phyloP scores from a whole-genome alignment of 1,140 invertebrate genomes.

The Glomeris maerens region DNA sequence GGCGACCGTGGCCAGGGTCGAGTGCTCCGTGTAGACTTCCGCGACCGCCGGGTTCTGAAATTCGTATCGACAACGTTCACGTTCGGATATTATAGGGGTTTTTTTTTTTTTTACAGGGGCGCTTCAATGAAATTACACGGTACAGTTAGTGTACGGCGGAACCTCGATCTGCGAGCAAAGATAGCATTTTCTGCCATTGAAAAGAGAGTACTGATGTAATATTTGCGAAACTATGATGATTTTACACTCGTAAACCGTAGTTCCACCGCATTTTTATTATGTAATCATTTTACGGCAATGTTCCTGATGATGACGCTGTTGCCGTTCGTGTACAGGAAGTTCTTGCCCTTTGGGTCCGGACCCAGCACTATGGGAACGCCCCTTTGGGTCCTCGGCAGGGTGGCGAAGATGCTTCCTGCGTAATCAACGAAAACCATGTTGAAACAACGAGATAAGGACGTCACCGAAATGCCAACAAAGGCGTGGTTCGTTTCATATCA shows the following conservation, averaged over 20 bases:
- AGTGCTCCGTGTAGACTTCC: slow-evolving; percentile 96
- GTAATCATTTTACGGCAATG: slow-evolving; percentile 83
- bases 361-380: slow-evolving; percentile 86
- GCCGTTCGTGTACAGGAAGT: slow-evolving; percentile 93
- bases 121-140: no score
- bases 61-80: no score
- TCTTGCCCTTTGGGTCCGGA: slow-evolving; percentile 91
- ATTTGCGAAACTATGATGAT: no score
- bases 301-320: slow-evolving; percentile 95
- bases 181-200: no score
- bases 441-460: not conserved
- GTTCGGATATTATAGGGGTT: no score
- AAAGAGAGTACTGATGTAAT: no score
- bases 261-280: no score
- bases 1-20: slow-evolving; percentile 82
- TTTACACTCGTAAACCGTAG: no score
- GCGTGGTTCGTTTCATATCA: not conserved
- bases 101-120: no score
- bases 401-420: slow-evolving; percentile 75
- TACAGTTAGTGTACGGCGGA: no score
- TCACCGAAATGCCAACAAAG: not conserved
- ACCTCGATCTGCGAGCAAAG: no score
- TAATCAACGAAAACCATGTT: slow-evolving; percentile 7
- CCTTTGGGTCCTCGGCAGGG: slow-evolving; percentile 78
- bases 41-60: slow-evolving; percentile 74